Evolutionary conservation across 2,797 vertebrate species (phyloP), one percentile per base, ranked within the genome.

Genomic region (Chelonia mydas): DNA sequence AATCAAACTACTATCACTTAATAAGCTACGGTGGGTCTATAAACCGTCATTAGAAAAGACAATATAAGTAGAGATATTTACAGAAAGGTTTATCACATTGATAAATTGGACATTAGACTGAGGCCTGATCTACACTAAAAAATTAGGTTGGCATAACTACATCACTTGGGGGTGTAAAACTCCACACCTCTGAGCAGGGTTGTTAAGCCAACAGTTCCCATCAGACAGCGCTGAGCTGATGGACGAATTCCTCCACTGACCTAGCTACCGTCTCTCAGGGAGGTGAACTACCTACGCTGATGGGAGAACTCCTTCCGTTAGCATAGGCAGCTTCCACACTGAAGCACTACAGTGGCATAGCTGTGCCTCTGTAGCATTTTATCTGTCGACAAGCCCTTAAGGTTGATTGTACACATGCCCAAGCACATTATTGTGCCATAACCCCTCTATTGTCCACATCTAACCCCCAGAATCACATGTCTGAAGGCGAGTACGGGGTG

Each of bases 1-100:
- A 87, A 90, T 25, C 53, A 79, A 93, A 90, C 5, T 54, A 61
- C 77, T 92, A 90, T 90, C 93, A 94, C 87, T 15, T 7, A 28
- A 85, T 57, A 92, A 84, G 23, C 47, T 8, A 2, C 33, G 47
- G 11, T 33, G 49, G 82, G 86, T 96, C 68, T 91, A 78, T 89
- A 90, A 93, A 17, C 5, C 11, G 1, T 86, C 76, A 90, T 91
- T 96, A 90, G 11, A 87, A 96, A 86, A 21, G 28, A 53, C 2
- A 81, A 87, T 86, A 68, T 92, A 79, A 92, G 86, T 79, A 92
- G 53, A 61, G 1, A 90, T 50, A 5, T 28, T 45, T 76, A 47
- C 13, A 76, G 81, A 82, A 82, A 41, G 21, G 23, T 83, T 83
- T 25, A 89, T 90, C 54, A 51, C 1, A 5, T 81, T 76, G 94